Evolutionary conservation across 2,113 vertebrate genomes (phyloP).

Genomic region (Dasypus novemcinctus): DNA sequence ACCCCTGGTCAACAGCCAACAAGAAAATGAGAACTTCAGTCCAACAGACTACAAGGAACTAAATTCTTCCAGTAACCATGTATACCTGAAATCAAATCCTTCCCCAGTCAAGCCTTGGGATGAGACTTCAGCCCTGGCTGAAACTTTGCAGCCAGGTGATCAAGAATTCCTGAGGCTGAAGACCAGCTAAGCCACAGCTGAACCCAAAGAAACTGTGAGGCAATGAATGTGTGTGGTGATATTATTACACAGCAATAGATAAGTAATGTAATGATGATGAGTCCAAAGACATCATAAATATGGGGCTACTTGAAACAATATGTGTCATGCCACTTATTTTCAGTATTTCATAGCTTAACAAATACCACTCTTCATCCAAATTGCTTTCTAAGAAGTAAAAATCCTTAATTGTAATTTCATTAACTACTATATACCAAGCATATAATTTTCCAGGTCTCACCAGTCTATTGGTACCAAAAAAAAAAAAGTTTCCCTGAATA

Average conservation of each 20-base stretch:
- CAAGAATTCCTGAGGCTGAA: background rate
- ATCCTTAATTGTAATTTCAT: background rate
- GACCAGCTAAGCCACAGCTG: background rate
- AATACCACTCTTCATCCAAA: background rate
- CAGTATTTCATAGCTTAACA: background rate
- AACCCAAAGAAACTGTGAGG: background rate
- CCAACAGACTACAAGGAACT: background rate
- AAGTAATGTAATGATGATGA: background rate
- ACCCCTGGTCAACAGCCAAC: too few species aligned
- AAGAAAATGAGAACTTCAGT: background rate
- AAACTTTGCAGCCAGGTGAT: too few species aligned
- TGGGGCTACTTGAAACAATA: background rate
- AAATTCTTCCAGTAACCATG: background rate
- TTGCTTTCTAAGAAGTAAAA: background rate
- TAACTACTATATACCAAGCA: background rate
- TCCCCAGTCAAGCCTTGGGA: background rate
- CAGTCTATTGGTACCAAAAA: background rate
- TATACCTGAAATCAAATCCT: background rate
- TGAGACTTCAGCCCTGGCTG: too few species aligned
- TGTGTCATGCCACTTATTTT: background rate
- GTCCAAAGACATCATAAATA: background rate
- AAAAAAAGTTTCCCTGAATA: background rate
- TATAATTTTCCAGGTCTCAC: background rate
- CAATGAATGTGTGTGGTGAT: background rate
- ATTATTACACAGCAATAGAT: background rate